phyloP scores from a whole-genome alignment of 1,140 invertebrate genomes.

The Sinella curviseta region DNA sequence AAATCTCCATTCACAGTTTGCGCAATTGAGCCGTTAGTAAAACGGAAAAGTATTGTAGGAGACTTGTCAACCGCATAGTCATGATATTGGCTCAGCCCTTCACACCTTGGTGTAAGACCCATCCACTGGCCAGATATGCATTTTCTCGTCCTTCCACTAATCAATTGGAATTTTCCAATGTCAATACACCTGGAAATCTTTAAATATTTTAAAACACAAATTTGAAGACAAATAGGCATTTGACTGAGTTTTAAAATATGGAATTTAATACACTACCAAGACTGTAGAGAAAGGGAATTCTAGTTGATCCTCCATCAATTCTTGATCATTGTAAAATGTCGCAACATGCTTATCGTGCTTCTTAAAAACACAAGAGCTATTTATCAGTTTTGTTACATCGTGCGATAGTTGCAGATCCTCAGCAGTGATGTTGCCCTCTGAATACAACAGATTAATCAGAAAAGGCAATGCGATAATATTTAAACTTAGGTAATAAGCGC shows the following conservation, averaged over 20 bases:
- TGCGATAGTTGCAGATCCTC: background rate
- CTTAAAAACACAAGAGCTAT: constrained; percentile 71
- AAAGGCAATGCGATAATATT: no score
- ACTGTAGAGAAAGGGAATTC: constrained; percentile 74
- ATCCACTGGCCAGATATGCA: constrained; percentile 79
- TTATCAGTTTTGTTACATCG: constrained; percentile 55
- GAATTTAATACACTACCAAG: constrained; percentile 58
- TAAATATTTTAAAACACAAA: background rate
- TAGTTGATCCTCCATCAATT: constrained; percentile 70
- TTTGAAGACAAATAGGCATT: background rate
- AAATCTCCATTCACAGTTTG: constrained; percentile 81
- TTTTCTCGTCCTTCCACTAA: constrained; percentile 63
- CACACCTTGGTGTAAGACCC: constrained; percentile 72
- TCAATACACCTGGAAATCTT: constrained; percentile 69
- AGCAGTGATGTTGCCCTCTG: background rate
- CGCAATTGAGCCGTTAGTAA: constrained; percentile 76
- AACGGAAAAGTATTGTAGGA: constrained; percentile 78
- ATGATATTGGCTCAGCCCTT: constrained; percentile 59
- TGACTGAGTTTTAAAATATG: no score
- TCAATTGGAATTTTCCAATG: constrained; percentile 71
- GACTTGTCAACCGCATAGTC: constrained; percentile 87
- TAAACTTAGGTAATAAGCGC: background rate
- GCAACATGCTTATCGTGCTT: constrained; percentile 76
- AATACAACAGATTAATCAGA: constrained; percentile 1
- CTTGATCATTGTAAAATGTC: constrained; percentile 74